Percentiles rank a stretch among this genome's conserved stretches.
These are phyloP conservation scores for Syrmaticus mikado DNA, from an alignment of 2,113 vertebrate genomes.

Conservation along the genomic window DNA sequence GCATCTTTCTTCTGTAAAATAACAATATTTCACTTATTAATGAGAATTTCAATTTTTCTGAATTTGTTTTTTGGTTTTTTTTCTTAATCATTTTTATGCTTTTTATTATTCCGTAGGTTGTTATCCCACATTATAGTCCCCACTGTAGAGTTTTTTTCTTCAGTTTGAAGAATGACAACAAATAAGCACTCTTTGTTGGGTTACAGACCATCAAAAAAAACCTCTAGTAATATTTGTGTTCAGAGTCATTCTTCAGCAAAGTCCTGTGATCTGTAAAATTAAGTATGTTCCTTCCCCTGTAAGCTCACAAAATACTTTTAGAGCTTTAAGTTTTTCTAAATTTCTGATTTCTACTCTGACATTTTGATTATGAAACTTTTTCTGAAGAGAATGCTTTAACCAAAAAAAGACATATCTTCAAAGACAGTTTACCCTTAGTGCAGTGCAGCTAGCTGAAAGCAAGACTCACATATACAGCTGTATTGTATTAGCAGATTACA, in stretches of 20 bases:
- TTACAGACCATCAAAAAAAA: neutral
- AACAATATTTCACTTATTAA: neutral
- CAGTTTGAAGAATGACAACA: neutral
- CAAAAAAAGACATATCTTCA: neutral
- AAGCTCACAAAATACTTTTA: neutral
- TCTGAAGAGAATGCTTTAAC: neutral
- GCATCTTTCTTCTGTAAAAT: neutral
- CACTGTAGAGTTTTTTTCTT: neutral
- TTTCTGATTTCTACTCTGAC: neutral
- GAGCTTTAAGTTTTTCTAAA: neutral
- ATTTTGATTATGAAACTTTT: neutral
- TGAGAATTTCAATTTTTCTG: neutral
- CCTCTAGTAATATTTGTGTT: neutral
- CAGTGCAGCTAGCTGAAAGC: neutral
- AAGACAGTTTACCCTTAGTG: neutral
- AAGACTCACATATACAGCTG: neutral
- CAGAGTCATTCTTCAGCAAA: neutral
- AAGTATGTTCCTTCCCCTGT: neutral
- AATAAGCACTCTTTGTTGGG: neutral
- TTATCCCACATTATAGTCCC: neutral
- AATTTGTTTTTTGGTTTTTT: neutral
- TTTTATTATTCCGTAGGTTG: neutral
- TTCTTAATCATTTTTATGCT: neutral
- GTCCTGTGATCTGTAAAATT: neutral
- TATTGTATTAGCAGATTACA: neutral